Base-by-base conservation (phyloP, 2,113 vertebrate genomes). In the Barnardius zonarius region DNA sequence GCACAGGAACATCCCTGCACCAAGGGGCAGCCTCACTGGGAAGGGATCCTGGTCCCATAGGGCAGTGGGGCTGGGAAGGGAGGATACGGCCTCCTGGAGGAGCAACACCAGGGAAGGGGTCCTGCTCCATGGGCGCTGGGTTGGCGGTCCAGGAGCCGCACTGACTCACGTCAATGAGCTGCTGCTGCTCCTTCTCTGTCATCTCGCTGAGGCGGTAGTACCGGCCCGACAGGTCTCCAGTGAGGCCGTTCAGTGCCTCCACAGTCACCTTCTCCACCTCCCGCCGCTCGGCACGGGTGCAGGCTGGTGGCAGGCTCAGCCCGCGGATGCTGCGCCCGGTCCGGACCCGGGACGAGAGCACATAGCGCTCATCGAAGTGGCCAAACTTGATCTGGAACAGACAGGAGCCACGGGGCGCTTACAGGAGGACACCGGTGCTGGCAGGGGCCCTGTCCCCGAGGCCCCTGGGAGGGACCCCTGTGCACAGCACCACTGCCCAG, bases 291-390 rank as follows among this genome's bases (percentile, higher is more conserved):
- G 98, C 98, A 0, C 98, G 96, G 23, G 97, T 98, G 80, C 98
- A 98, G 70, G 98, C 98, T 13, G 98, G 98, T 0, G 98, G 98
- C 86, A 98, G 92, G 86, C 98, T 98, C 83, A 98, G 98, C 46
- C 98, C 98, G 0, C 98, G 98, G 92, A 98, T 98, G 89, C 98
- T 98, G 93, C 98, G 98, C 37, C 98, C 98, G 0, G 98, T 98
- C 94, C 99, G 98, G 78, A 99, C 99, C 35, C 99, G 98, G 5
- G 99, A 99, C 0, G 99, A 99, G 93, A 99, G 97, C 90, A 99
- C 99, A 3, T 99, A 99, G 70, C 99, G 98, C 70, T 99, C 99
- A 33, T 99, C 99, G 6, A 99, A 99, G 14, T 97, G 76, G 18
- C 99, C 99, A 13, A 98, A 98, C 20, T 98, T 98, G 73, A 99